These are phyloP conservation scores for Philaethria dido DNA, from an alignment of 2,888 invertebrate genomes.

Conservation along the genomic window DNA sequence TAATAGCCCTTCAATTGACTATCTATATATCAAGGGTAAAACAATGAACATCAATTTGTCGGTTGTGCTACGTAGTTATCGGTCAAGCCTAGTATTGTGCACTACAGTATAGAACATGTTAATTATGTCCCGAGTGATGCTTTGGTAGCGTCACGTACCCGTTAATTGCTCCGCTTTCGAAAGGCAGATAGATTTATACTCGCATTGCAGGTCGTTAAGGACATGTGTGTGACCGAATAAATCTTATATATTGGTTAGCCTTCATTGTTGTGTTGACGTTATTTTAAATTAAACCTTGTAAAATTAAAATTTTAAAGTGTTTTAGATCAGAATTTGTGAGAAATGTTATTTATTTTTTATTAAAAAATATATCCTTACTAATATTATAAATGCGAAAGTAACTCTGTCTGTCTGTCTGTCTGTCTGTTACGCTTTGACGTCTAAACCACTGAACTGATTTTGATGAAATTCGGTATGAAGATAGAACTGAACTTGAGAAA, in stretches of 20 bases:
- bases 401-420: too few relatives aligned
- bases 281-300: neutral
- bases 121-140: slow-evolving; percentile 64
- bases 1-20: neutral
- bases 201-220: slow-evolving; percentile 34
- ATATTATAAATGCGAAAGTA: too few relatives aligned
- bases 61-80: slow-evolving; percentile 53
- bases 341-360: neutral
- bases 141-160: slow-evolving; percentile 59
- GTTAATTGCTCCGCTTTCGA: slow-evolving; percentile 56
- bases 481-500: too few relatives aligned
- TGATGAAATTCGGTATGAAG: too few relatives aligned
- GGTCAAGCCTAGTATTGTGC: slow-evolving; percentile 48
- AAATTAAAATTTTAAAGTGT: neutral
- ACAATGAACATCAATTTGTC: slow-evolving; percentile 51
- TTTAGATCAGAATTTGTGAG: neutral
- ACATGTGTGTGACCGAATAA: slow-evolving; percentile 36
- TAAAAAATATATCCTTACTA: neutral
- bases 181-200: slow-evolving; percentile 40
- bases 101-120: slow-evolving; percentile 58
- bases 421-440: too few relatives aligned
- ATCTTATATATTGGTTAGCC: slow-evolving; percentile 36
- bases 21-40: slow-evolving; percentile 38
- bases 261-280: neutral
- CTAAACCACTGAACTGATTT: too few relatives aligned